Evolutionary conservation across 2,888 invertebrate species (phyloP).

Genomic region (Augochlorella aurata): DNA sequence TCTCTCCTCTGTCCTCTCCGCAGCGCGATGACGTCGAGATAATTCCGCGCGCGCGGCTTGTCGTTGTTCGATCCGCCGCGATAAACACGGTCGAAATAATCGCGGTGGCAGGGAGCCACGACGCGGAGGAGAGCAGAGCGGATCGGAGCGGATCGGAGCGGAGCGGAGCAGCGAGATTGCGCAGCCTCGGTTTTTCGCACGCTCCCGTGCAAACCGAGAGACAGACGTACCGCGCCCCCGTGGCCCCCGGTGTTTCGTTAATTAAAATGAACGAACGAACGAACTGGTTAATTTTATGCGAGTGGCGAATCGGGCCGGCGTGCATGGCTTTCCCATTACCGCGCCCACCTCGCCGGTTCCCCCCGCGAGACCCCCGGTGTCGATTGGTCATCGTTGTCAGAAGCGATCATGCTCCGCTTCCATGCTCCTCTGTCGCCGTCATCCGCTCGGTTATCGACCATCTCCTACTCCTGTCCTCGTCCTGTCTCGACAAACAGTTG

Average conservation of each 20-base stretch:
- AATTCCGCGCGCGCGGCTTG: neutral
- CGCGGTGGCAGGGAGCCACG: conserved; percentile 24
- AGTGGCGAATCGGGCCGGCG: conserved; percentile 75
- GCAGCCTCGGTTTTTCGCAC: conserved; percentile 33
- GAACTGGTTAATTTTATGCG: conserved; percentile 81
- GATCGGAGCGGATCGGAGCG: neutral
- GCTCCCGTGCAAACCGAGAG: conserved; percentile 53
- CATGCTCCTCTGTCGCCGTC: conserved; percentile 43
- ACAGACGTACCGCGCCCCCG: conserved; percentile 66
- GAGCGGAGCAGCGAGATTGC: conserved; percentile 12
- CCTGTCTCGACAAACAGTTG: no score
- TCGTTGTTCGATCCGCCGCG: neutral
- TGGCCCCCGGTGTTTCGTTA: conserved; percentile 79
- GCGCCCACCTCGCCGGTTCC: conserved; percentile 58
- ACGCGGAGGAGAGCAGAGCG: conserved; percentile 26
- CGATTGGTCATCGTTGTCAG: conserved; percentile 73
- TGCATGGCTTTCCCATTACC: conserved; percentile 81
- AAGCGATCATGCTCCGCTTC: conserved; percentile 66
- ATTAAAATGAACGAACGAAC: conserved; percentile 78
- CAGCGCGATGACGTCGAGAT: neutral
- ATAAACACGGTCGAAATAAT: conserved; percentile 36
- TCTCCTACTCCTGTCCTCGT: neutral
- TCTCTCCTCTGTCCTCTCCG: neutral
- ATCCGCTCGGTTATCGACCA: conserved; percentile 34
- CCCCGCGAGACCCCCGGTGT: conserved; percentile 35